Evolutionary conservation across 1,140 invertebrate genomes (phyloP).

Genomic region (Neodiprion pinetum): DNA sequence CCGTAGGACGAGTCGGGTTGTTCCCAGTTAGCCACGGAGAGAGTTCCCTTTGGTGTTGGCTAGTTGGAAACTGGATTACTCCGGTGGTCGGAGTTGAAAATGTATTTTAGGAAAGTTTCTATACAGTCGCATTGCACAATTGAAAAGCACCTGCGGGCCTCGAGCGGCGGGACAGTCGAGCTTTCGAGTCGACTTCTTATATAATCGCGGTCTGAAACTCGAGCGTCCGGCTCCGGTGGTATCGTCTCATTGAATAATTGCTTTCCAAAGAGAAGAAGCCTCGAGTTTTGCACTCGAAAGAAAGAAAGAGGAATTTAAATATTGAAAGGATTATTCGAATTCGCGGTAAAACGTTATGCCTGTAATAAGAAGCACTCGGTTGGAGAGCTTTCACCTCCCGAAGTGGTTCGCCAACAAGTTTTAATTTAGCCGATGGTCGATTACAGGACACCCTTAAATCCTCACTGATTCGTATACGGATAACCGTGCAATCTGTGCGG

Average conservation of each 20-base stretch:
- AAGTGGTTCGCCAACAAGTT: not conserved
- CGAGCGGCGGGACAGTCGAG: not conserved
- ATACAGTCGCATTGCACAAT: not conserved
- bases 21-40: not conserved
- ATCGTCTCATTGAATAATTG: not conserved
- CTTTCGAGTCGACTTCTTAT: not conserved
- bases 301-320: not conserved
- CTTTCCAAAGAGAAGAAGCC: not conserved
- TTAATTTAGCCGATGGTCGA: not conserved
- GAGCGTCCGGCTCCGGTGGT: not conserved
- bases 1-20: not conserved
- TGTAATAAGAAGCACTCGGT: not conserved
- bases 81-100: not conserved
- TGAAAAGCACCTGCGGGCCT: not conserved
- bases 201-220: not conserved
- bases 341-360: not conserved
- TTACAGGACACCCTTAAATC: not conserved
- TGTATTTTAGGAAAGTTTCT: slow-evolving; percentile 1
- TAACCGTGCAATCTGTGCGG: too few relatives aligned
- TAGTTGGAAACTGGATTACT: slow-evolving; percentile 5
- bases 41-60: not conserved
- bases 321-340: not conserved
- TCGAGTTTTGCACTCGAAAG: not conserved
- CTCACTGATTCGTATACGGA: too few relatives aligned
- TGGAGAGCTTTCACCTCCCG: not conserved